These are phyloP conservation scores for Terebella lapidaria DNA, from an alignment of 2,888 invertebrate species.

Conservation along the genomic window DNA sequence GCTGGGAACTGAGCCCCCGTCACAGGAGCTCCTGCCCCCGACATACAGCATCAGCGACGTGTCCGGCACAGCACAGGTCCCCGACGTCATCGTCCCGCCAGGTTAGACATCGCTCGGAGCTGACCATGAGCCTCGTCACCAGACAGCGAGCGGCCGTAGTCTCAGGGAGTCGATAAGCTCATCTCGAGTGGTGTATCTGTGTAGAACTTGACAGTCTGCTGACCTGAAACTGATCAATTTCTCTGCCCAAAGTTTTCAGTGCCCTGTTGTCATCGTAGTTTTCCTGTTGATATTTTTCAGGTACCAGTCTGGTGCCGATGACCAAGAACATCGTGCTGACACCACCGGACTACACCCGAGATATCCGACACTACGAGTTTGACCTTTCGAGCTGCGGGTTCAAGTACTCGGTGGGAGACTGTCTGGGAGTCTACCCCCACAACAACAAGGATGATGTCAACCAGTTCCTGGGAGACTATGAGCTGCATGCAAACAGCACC, in stretches of 20 bases:
- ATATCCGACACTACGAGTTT: slow-evolving; percentile 29
- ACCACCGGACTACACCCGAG: slow-evolving; percentile 25
- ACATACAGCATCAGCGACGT: slow-evolving; percentile 18
- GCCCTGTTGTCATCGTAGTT: too few relatives aligned
- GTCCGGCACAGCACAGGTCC: slow-evolving; percentile 6
- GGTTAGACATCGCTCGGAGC: slow-evolving; percentile 6
- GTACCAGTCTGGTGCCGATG: slow-evolving; percentile 22
- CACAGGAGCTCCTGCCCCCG: slow-evolving; percentile 22
- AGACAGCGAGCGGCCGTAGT: too few relatives aligned
- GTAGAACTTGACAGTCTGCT: too few relatives aligned
- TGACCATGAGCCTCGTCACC: too few relatives aligned
- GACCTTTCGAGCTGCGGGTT: slow-evolving; percentile 21
- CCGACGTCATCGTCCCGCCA: slow-evolving; percentile 20
- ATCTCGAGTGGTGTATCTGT: too few relatives aligned
- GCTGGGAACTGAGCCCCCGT: slow-evolving; percentile 23
- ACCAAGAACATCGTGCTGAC: slow-evolving; percentile 24
- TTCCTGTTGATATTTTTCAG: slow-evolving; percentile 6
- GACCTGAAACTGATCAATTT: too few relatives aligned
- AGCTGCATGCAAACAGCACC: slow-evolving; percentile 14
- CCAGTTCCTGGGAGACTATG: slow-evolving; percentile 19
- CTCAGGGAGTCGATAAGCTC: too few relatives aligned
- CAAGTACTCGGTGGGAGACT: slow-evolving; percentile 25
- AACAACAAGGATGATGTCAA: slow-evolving; percentile 24
- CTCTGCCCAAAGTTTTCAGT: too few relatives aligned
- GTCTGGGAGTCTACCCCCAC: slow-evolving; percentile 27